A percentile compares a stretch with the other conserved stretches of the same genome.
These are phyloP conservation scores for Anthopleura sola DNA, from an alignment of 64 coral and sea anemone species.

Conservation along the genomic window DNA sequence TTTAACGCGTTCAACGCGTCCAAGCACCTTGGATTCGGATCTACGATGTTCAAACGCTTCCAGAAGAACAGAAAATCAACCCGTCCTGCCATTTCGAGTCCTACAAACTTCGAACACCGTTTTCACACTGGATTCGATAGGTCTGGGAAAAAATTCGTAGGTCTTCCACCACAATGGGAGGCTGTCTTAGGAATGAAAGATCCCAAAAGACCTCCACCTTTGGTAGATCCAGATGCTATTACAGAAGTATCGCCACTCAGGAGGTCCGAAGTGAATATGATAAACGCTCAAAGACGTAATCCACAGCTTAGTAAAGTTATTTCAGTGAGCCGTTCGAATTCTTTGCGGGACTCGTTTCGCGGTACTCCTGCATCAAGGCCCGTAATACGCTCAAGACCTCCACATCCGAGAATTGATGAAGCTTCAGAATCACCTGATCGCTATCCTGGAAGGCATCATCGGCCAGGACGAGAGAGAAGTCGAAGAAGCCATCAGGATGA, in stretches of 20 bases:
- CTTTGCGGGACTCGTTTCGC: slow-evolving; percentile 81
- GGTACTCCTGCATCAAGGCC: slow-evolving; percentile 36
- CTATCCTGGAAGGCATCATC: neutral
- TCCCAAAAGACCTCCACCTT: slow-evolving; percentile 65
- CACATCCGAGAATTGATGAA: slow-evolving; percentile 19
- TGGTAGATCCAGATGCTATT: slow-evolving; percentile 86
- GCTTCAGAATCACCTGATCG: slow-evolving; percentile 2
- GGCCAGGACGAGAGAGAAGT: neutral
- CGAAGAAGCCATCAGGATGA: neutral
- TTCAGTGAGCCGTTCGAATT: slow-evolving; percentile 83
- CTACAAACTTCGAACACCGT: slow-evolving; percentile 87
- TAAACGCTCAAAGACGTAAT: slow-evolving; percentile 33
- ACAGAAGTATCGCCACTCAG: slow-evolving; percentile 84
- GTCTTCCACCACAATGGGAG: slow-evolving; percentile 89
- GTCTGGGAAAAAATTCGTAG: slow-evolving; percentile 47
- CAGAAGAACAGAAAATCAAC: slow-evolving; percentile 59
- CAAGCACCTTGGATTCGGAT: neutral
- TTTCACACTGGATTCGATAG: slow-evolving; percentile 84
- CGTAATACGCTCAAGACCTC: neutral
- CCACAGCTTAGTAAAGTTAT: slow-evolving; percentile 45
- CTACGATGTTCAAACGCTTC: slow-evolving; percentile 86
- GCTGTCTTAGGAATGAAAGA: slow-evolving; percentile 59
- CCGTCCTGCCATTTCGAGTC: slow-evolving; percentile 68
- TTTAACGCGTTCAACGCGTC: slow-evolving; percentile 6
- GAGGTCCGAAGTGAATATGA: slow-evolving; percentile 73